These are phyloP conservation scores for Microcebus ravelobensis DNA, from an alignment of 2,113 vertebrate species.

Conservation along the genomic window DNA sequence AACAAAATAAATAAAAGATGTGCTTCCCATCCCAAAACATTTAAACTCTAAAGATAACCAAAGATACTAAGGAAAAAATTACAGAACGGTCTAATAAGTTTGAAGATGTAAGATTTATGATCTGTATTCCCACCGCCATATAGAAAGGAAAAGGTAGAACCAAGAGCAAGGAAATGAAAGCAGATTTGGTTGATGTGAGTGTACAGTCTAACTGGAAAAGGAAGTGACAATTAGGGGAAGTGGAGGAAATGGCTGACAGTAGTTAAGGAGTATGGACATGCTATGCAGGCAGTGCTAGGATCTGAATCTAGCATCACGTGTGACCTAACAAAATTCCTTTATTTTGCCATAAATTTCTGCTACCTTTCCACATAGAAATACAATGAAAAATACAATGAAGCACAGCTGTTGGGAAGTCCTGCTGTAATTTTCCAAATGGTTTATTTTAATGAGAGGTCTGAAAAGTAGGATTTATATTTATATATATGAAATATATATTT, in stretches of 20 bases:
- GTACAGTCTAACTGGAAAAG: not conserved
- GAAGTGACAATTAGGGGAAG: not conserved
- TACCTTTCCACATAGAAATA: not conserved
- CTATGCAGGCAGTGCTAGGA: not conserved
- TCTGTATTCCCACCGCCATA: not conserved
- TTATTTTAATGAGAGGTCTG: not conserved
- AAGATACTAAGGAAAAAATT: slow-evolving; percentile 17
- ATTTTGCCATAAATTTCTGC: not conserved
- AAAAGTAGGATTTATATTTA: not conserved
- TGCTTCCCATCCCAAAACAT: not conserved
- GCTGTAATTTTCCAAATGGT: slow-evolving; percentile 21
- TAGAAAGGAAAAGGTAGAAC: not conserved
- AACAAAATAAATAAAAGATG: not conserved
- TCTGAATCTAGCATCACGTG: not conserved
- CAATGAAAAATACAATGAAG: slow-evolving; percentile 20
- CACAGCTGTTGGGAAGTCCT: not conserved
- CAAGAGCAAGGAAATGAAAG: not conserved
- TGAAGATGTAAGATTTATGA: not conserved
- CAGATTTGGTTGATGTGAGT: not conserved
- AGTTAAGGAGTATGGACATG: not conserved
- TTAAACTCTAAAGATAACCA: slow-evolving; percentile 41
- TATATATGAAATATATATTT: too few relatives aligned
- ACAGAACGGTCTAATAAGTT: not conserved
- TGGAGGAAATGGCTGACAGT: not conserved
- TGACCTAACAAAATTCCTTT: not conserved